phyloP scores from a whole-genome alignment of 2,888 invertebrate species.

The Synergus umbraculus region DNA sequence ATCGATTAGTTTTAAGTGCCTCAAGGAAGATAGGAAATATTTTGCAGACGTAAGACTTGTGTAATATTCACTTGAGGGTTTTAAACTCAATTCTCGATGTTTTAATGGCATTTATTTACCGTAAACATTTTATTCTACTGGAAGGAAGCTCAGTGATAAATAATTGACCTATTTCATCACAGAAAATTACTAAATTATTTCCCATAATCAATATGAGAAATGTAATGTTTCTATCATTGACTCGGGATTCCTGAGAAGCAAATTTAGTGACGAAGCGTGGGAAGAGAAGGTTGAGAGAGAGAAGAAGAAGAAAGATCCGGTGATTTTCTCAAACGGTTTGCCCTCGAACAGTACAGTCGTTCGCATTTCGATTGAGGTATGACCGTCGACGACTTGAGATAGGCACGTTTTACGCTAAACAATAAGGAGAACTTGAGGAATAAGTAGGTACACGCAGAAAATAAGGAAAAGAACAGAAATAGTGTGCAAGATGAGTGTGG shows the following conservation, averaged over 20 bases:
- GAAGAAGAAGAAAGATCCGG: conserved; percentile 15
- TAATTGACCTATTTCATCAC: not conserved
- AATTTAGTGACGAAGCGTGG: conserved; percentile 46
- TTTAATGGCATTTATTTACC: not conserved
- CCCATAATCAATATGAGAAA: not conserved
- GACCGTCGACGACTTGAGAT: not conserved
- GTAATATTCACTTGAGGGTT: not conserved
- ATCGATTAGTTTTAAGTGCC: not conserved
- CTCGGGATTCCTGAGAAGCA: not conserved
- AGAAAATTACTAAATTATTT: not conserved
- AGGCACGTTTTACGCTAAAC: conserved; percentile 36
- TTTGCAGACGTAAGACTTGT: not conserved
- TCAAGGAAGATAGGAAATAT: not conserved
- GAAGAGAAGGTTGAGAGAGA: conserved; percentile 41
- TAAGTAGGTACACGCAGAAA: conserved; percentile 14
- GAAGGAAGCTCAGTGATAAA: not conserved
- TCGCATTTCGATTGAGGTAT: conserved; percentile 12
- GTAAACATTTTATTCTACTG: not conserved
- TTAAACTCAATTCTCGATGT: not conserved
- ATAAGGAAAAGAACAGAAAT: too few relatives aligned
- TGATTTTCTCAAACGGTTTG: conserved; percentile 54
- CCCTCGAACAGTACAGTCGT: conserved; percentile 48
- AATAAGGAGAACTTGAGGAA: conserved; percentile 38
- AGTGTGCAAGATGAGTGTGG: not conserved
- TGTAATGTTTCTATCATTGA: conserved; percentile 13